Conservation (phyloP, 2,113 vertebrate genomes). For the Pelusios castaneus region DNA sequence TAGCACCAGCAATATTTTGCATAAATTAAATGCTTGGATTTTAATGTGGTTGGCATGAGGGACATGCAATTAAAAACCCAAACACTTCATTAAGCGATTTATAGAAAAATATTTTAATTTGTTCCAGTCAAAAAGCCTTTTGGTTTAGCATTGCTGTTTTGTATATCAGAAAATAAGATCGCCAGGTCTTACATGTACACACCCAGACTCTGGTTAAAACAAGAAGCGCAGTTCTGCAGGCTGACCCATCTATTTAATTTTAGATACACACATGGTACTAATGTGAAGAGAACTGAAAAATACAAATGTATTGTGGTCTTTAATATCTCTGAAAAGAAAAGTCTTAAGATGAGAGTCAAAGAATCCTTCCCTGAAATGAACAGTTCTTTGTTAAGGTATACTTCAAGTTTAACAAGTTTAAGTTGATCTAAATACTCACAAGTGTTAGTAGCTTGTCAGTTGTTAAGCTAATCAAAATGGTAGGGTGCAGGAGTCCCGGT, state of each 20-base stretch:
- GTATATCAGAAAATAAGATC: background rate
- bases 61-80: background rate
- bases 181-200: background rate
- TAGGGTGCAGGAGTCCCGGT: background rate
- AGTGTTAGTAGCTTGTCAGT: background rate
- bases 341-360: background rate
- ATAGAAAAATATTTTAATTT: background rate
- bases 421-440: background rate
- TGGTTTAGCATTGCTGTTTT: background rate
- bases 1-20: slow-evolving; percentile 31
- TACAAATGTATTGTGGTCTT: background rate
- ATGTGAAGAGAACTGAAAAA: background rate
- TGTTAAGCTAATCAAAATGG: background rate
- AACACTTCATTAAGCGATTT: background rate
- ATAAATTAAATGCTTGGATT: slow-evolving; percentile 57
- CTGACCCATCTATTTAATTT: background rate
- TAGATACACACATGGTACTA: background rate
- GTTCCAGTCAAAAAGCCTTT: background rate
- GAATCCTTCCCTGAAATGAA: background rate
- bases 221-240: background rate
- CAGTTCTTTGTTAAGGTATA: background rate
- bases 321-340: background rate
- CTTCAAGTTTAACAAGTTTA: background rate
- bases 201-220: background rate
- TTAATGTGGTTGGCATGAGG: slow-evolving; percentile 37